Evolutionary conservation across 2,113 vertebrate species (phyloP), one percentile per base, ranked within the genome.

Genomic region (Rhinoderma darwinii): DNA sequence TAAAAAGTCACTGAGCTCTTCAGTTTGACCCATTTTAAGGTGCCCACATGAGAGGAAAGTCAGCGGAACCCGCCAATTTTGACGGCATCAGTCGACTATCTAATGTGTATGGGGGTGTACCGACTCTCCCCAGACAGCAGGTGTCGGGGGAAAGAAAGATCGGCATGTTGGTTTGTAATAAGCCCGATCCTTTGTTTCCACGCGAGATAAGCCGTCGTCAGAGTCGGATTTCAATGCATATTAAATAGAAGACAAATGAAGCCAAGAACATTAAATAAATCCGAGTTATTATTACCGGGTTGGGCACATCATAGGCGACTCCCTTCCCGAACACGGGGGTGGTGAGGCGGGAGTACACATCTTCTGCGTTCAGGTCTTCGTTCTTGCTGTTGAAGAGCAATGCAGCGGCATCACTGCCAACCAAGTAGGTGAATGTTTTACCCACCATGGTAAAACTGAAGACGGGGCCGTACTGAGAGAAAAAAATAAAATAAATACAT

Each of bases 371-470:
- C 90, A 99, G 70, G 68, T 99, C 98, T 37, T 99, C 98, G 0
- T 99, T 99, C 90, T 97, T 99, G 86, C 98, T 99, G 83, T 99
- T 99, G 93, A 99, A 99, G 70, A 99, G 92, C 11, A 99, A 92
- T 0, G 96, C 94, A 8, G 98, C 97, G 0, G 98, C 96, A n/a
- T 99, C 97, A 3, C 97, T 98, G 6, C 98, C 98, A 91, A 99
- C 88, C 37, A 99, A 93, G 89, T 99, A 99, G 0, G 98, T 99
- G 91, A 99, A 99, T 0, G 96, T 99, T 89, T 97, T 97, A 15
- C 98, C 98, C 91, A 97, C 96, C 98, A 99, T 99, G 17, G 97
- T 99, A 89, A 99, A 99, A 88, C 97, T 99, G 94, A 99, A 97
- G 41, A 99, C 96, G 0, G 97, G 96, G 12, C 98, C 98, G 54